phyloP scores from a whole-genome alignment of 2,797 vertebrate genomes.

The Otolemur crassicaudatus region DNA sequence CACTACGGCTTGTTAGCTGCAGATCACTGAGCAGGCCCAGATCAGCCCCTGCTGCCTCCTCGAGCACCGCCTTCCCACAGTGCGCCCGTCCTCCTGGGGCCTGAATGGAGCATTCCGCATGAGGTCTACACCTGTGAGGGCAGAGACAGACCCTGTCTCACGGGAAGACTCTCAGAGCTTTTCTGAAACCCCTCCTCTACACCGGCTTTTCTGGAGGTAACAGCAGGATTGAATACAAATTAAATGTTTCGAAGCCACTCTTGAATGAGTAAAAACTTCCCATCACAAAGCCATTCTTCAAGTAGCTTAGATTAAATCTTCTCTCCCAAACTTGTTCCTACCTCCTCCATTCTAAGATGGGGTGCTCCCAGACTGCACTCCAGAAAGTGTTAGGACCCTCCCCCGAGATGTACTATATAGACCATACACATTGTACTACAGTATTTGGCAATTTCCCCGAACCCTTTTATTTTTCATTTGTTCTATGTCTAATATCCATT shows the following conservation, averaged over 20 bases:
- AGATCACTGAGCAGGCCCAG: neutral
- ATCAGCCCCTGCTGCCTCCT: neutral
- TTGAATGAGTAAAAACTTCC: neutral
- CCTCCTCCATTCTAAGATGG: neutral
- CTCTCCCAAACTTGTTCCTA: neutral
- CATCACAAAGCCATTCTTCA: neutral
- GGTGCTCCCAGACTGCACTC: neutral
- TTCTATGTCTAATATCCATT: neutral
- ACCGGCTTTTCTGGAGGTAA: accelerated
- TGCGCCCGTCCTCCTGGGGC: accelerated
- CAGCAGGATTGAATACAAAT: neutral
- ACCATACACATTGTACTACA: neutral
- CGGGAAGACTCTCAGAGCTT: neutral
- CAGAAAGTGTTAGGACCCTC: neutral
- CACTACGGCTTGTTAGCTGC: neutral
- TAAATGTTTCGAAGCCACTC: neutral
- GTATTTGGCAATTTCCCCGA: neutral
- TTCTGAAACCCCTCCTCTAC: neutral
- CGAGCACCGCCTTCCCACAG: accelerated
- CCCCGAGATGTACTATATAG: accelerated
- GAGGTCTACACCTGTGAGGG: neutral
- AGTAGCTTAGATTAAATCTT: neutral
- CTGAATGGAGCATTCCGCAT: accelerated
- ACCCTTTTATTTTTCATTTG: neutral
- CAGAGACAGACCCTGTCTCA: accelerated